Evolutionary conservation across 1,140 invertebrate species (phyloP), one percentile per base, ranked within the genome.

Genomic region (Rhizoglyphus robini): DNA sequence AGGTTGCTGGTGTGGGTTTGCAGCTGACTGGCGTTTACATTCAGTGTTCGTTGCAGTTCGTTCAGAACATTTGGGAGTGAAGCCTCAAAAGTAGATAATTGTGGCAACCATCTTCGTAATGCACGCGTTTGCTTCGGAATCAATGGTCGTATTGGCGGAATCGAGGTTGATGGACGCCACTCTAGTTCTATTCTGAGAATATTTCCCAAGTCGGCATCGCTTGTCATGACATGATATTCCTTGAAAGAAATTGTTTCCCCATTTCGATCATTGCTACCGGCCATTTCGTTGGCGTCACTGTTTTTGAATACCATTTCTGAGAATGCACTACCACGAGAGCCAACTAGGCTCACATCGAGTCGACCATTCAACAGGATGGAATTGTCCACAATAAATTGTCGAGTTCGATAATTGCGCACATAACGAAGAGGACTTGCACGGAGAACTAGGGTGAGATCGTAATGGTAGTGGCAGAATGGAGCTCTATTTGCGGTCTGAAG

Each of bases 381-480:
- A 68, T 34, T 65, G 68, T 36, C 20, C 74, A 62, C 69, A 71
- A 66, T 38, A 69, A 71, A 30, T 63, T 59, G 27, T 34, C 23
- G 48, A 20, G 13, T 8, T 27, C 13, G 32, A 34, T 54, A 36
- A 64, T 36, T 65, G 11, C 13, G 48, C 1, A 11, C 2, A n/a
- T 25, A 23, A 25, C 48, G 48, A 51, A 20, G 11, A 27, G 15
- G 15, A 3, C 29, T 51, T n/a, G 29, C 23, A 34, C 27, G 58
- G 36, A 29, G 13, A n/a, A 60, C 15, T 27, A 60, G 11, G 23
- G 15, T 60, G 1, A 90, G 78, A 71, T 82, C 81, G 68, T 89
- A 88, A 72, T 90, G 86, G 8, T 80, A 81, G 61, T 80, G 86
- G 88, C 74, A 46, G 78, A 78, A 65, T 75, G n/a, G 70, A 60